These are phyloP conservation scores for Seira ritae DNA, from an alignment of 2,888 invertebrate genomes.

Conservation along the genomic window DNA sequence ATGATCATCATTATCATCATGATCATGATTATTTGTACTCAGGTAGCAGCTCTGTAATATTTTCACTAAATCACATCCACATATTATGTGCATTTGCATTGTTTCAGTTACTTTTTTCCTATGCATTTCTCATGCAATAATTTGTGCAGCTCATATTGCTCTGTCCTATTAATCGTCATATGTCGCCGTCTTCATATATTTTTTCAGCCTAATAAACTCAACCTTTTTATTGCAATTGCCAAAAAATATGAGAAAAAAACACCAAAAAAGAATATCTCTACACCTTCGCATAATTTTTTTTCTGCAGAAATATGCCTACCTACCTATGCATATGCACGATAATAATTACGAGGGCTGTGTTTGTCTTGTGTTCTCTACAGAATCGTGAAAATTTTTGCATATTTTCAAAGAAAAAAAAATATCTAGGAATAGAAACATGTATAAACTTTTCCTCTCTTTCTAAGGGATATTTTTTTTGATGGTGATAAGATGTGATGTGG, in stretches of 20 bases:
- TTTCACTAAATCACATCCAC: too few species aligned
- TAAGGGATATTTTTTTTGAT: too few species aligned
- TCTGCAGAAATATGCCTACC: neutral
- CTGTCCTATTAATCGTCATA: neutral
- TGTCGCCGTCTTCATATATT: conserved; percentile 2
- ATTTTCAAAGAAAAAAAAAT: conserved; percentile 10
- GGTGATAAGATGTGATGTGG: too few species aligned
- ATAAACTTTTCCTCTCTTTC: conserved; percentile 27
- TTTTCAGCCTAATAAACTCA: neutral
- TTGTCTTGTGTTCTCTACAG: neutral
- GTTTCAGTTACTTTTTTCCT: conserved; percentile 1
- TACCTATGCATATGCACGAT: too few species aligned
- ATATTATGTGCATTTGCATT: neutral
- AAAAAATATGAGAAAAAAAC: neutral
- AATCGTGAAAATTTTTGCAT: neutral
- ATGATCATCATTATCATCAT: neutral
- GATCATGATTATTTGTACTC: too few species aligned
- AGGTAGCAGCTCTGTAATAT: too few species aligned
- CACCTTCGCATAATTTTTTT: conserved; percentile 16
- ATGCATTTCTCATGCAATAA: neutral
- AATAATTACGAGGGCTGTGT: too few species aligned
- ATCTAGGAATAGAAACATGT: too few species aligned
- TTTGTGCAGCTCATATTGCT: neutral
- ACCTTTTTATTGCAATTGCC: conserved; percentile 13
- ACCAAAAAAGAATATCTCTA: neutral